phyloP scores from a whole-genome alignment of 2,888 invertebrate genomes.

The Blastobasis lacticolella region DNA sequence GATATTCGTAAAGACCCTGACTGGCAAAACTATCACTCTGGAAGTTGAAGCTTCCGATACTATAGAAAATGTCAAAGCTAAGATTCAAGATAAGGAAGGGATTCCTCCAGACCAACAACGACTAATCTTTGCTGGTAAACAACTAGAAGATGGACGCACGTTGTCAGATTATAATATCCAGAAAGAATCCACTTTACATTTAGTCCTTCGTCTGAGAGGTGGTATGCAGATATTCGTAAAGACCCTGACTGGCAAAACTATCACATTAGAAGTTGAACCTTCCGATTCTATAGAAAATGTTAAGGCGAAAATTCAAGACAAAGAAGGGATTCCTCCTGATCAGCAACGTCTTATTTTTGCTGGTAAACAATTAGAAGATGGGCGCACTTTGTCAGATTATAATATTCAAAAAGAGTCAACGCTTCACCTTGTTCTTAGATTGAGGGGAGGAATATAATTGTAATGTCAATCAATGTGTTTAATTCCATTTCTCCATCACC shows the following conservation, averaged over 20 bases:
- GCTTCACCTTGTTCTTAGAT: constrained; percentile 72
- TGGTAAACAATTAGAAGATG: constrained; percentile 27
- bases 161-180: constrained; percentile 28
- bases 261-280: constrained; percentile 14
- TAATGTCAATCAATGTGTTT: not conserved
- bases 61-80: constrained; percentile 28
- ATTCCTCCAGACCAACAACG: constrained; percentile 29
- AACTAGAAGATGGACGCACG: constrained; percentile 26
- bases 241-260: constrained; percentile 17
- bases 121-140: constrained; percentile 27
- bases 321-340: constrained; percentile 25
- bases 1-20: constrained; percentile 35
- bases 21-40: constrained; percentile 35
- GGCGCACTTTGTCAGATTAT: constrained; percentile 23
- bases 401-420: constrained; percentile 16
- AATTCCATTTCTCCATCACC: no score
- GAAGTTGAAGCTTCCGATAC: constrained; percentile 30
- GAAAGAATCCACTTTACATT: constrained; percentile 26
- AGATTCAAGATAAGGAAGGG: constrained; percentile 28
- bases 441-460: constrained; percentile 56
- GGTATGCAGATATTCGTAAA: constrained; percentile 21
- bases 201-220: constrained; percentile 25
- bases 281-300: constrained; percentile 16
- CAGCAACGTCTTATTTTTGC: constrained; percentile 12
- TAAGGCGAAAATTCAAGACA: constrained; percentile 17